phyloP scores from a whole-genome alignment of 2,888 invertebrate species.

The Eumerus sabulonum region DNA sequence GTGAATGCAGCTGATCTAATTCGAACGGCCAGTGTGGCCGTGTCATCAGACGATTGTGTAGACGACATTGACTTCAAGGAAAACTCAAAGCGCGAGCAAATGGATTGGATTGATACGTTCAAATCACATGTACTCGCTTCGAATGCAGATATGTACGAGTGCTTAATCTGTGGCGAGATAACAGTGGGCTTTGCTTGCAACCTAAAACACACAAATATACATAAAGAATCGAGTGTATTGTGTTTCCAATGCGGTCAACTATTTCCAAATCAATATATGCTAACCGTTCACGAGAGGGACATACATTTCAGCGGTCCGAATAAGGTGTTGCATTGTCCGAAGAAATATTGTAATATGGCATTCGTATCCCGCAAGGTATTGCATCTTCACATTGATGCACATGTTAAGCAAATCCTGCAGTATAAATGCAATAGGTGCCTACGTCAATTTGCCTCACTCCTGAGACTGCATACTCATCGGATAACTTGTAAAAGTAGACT shows the following conservation, averaged over 20 bases:
- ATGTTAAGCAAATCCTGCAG: not conserved
- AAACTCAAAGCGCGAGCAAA: not conserved
- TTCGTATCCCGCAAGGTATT: conserved; percentile 36
- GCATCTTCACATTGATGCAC: conserved; percentile 35
- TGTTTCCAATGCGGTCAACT: conserved; percentile 41
- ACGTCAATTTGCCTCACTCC: conserved; percentile 12
- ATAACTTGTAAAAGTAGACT: not conserved
- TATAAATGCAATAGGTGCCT: conserved; percentile 24
- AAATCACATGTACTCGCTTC: conserved; percentile 14
- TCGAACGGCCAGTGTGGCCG: not conserved
- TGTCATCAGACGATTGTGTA: conserved; percentile 18
- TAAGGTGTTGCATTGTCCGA: conserved; percentile 35
- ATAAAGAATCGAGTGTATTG: conserved; percentile 18
- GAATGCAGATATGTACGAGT: conserved; percentile 40
- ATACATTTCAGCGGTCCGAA: not conserved
- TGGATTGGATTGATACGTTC: conserved; percentile 2
- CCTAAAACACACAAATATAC: conserved; percentile 24
- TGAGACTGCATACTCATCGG: conserved; percentile 35
- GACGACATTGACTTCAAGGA: conserved; percentile 17
- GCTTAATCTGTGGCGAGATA: conserved; percentile 53
- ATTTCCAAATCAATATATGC: conserved; percentile 5
- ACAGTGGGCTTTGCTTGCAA: conserved; percentile 13
- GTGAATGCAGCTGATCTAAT: conserved; percentile 8
- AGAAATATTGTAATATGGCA: conserved; percentile 41
- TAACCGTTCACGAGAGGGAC: conserved; percentile 29